Evolutionary conservation across 2,797 vertebrate genomes (phyloP).

Genomic region (Melanotaenia pygmaea): DNA sequence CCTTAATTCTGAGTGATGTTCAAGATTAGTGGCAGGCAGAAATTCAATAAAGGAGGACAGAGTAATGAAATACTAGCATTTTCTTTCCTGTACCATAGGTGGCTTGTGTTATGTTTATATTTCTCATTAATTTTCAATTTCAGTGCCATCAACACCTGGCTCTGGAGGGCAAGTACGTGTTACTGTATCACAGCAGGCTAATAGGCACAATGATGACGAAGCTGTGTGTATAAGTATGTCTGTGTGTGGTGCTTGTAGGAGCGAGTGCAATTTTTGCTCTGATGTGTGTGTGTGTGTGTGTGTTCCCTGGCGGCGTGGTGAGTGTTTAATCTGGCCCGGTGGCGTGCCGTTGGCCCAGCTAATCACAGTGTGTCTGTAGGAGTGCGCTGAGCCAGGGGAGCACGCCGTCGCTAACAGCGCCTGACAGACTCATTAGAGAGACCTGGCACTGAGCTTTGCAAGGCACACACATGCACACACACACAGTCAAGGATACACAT

Average conservation of each 20-base stretch:
- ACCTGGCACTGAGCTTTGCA: conserved; percentile 81
- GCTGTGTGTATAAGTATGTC: conserved; percentile 58
- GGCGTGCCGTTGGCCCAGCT: conserved; percentile 84
- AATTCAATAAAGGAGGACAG: conserved; percentile 61
- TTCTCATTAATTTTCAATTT: conserved; percentile 61
- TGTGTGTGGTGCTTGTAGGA: conserved; percentile 34
- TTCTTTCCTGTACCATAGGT: conserved; percentile 31
- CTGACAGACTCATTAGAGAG: conserved; percentile 86
- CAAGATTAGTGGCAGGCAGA: conserved; percentile 67
- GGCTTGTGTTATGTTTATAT: conserved; percentile 59
- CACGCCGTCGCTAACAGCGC: conserved; percentile 80
- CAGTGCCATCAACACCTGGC: conserved; percentile 63
- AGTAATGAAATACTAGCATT: conserved; percentile 63
- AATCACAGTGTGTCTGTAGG: conserved; percentile 84
- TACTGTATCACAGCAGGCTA: conserved; percentile 76
- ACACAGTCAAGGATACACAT: conserved; percentile 33
- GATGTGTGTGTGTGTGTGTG: conserved; percentile 55
- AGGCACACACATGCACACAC: conserved; percentile 42
- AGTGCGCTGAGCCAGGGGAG: conserved; percentile 78
- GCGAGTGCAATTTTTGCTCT: conserved; percentile 40
- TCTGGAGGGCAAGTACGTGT: conserved; percentile 70
- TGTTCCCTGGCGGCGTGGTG: conserved; percentile 75
- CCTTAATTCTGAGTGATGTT: conserved; percentile 77
- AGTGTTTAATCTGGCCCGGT: conserved; percentile 85
- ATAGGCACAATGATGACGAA: conserved; percentile 71